Evolutionary conservation across 2,113 vertebrate genomes (phyloP).

Genomic region (Centrocercus urophasianus): DNA sequence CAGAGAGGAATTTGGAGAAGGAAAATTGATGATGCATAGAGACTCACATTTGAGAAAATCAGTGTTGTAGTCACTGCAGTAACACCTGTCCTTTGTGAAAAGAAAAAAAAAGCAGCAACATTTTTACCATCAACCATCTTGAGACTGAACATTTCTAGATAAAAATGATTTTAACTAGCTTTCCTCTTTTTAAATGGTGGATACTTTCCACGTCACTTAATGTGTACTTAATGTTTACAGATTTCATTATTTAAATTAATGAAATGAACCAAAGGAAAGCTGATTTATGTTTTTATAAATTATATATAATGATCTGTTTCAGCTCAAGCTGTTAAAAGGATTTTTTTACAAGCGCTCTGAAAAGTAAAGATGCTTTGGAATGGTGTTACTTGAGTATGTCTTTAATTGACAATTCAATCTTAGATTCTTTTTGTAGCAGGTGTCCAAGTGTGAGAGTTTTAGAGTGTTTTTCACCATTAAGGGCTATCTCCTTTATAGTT

Average conservation of each 20-base stretch:
- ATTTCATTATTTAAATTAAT: constrained; percentile 40
- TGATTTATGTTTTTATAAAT: constrained; percentile 34
- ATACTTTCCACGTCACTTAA: neutral
- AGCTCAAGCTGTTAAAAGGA: neutral
- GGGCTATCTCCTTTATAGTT: neutral
- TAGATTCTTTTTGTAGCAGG: neutral
- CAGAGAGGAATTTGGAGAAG: neutral
- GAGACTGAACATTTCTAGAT: neutral
- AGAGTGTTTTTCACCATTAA: neutral
- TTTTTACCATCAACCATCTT: neutral
- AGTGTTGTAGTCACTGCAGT: neutral
- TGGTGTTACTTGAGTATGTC: neutral
- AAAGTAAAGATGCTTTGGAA: neutral
- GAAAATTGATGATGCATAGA: neutral
- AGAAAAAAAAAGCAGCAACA: neutral
- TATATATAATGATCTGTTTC: constrained; percentile 2
- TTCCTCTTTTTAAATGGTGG: neutral
- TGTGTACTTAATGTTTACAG: constrained; percentile 17
- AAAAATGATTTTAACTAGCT: neutral
- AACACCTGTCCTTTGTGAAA: neutral
- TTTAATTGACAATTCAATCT: neutral
- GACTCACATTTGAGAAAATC: neutral
- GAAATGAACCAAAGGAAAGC: constrained; percentile 3
- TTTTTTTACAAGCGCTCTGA: constrained; percentile 40
- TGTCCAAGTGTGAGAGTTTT: neutral